A percentile compares a stretch with the other conserved stretches of the same genome.
These are phyloP conservation scores for Leptatherina wallacei DNA, from an alignment of 2,797 vertebrate species.

Conservation along the genomic window DNA sequence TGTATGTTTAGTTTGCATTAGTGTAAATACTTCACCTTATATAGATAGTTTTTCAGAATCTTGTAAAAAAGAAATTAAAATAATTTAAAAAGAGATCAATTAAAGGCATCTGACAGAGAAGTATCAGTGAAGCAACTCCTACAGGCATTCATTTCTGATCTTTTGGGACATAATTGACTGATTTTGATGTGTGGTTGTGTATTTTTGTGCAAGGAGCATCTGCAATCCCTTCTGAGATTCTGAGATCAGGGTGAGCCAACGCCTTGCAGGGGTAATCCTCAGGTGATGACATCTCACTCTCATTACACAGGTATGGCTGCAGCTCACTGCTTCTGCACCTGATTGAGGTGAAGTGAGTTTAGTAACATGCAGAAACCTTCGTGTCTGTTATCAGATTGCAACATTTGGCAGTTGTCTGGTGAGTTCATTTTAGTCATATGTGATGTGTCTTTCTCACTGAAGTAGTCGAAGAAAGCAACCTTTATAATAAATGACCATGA, in stretches of 20 bases:
- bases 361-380: slow-evolving; percentile 4
- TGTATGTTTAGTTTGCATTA: neutral
- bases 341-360: slow-evolving; percentile 11
- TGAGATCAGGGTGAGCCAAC: slow-evolving; percentile 2
- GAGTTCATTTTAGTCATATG: neutral
- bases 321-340: neutral
- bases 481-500: neutral
- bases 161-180: neutral
- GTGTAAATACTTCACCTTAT: neutral
- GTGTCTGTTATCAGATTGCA: neutral
- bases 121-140: neutral
- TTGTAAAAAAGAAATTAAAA: neutral
- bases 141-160: neutral
- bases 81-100: neutral
- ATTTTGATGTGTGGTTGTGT: neutral
- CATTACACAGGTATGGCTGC: slow-evolving; percentile 25
- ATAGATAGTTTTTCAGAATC: neutral
- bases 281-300: slow-evolving; percentile 54
- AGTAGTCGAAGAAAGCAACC: neutral
- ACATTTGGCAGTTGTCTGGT: neutral
- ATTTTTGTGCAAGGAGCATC: neutral
- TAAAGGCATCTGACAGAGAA: neutral
- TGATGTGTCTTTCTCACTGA: neutral
- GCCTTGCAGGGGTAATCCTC: slow-evolving; percentile 40
- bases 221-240: slow-evolving; percentile 32